Conservation (phyloP, 2,888 invertebrate genomes). For the Cacoxenus indagator region DNA sequence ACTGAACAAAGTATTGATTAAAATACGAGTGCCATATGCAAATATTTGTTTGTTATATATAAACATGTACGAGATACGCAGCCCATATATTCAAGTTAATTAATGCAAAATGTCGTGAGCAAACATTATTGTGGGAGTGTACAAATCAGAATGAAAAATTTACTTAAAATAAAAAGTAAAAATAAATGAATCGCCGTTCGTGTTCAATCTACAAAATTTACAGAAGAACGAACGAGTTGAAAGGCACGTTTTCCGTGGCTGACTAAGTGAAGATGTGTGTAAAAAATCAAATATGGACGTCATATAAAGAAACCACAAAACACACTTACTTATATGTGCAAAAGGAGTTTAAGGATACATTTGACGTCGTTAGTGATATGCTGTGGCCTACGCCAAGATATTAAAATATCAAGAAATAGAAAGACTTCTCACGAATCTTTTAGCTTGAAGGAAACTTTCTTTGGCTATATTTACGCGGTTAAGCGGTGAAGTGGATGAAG, state of each 20-base stretch:
- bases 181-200: background rate
- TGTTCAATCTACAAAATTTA: constrained; percentile 1
- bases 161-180: background rate
- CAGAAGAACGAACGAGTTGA: constrained; percentile 1
- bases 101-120: background rate
- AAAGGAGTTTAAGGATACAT: background rate
- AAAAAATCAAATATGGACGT: background rate
- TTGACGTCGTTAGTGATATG: no score
- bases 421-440: background rate
- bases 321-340: background rate
- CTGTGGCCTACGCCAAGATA: no score
- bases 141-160: background rate
- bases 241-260: constrained; percentile 8
- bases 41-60: background rate
- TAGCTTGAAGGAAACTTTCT: background rate
- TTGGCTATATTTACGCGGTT: no score
- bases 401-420: background rate
- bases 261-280: background rate
- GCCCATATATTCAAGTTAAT: background rate
- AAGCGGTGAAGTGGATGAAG: no score
- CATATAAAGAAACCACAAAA: background rate
- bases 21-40: background rate
- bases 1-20: background rate
- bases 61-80: background rate
- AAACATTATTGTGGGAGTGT: background rate